Evolutionary conservation across 2,888 invertebrate species (phyloP).

Genomic region (Scaptomyza caliginosa): DNA sequence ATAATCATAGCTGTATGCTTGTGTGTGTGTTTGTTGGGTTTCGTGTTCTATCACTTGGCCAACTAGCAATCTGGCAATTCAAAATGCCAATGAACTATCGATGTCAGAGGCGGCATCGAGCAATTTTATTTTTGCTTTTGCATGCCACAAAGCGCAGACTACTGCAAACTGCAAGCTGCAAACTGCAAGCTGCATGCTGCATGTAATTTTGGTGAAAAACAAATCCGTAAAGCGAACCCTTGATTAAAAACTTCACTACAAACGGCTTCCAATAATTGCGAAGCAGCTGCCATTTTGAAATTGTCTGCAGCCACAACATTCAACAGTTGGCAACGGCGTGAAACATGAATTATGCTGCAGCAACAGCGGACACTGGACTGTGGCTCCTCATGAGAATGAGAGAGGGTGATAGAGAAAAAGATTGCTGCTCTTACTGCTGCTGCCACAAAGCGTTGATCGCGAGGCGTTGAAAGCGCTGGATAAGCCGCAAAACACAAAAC

Average conservation of each 20-base stretch:
- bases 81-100: constrained; percentile 43
- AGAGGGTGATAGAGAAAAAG: neutral
- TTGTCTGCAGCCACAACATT: constrained; percentile 33
- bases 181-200: constrained; percentile 23
- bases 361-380: constrained; percentile 5
- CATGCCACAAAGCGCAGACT: constrained; percentile 55
- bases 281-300: constrained; percentile 66
- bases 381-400: neutral
- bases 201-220: constrained; percentile 58
- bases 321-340: constrained; percentile 56
- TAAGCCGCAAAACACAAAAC: constrained; percentile 74
- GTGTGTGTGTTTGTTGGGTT: constrained; percentile 13
- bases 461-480: constrained; percentile 75
- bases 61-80: constrained; percentile 28
- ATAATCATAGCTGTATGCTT: neutral
- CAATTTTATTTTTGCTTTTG: constrained; percentile 23
- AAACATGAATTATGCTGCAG: constrained; percentile 75
- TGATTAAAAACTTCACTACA: constrained; percentile 55
- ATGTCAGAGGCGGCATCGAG: constrained; percentile 27
- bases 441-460: constrained; percentile 58
- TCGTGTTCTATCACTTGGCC: constrained; percentile 48
- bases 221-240: constrained; percentile 54
- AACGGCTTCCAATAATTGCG: constrained; percentile 48
- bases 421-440: constrained; percentile 18
- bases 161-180: constrained; percentile 24